These are phyloP conservation scores for Lepidonotus clava DNA, from an alignment of 2,888 invertebrate genomes.

Conservation along the genomic window DNA sequence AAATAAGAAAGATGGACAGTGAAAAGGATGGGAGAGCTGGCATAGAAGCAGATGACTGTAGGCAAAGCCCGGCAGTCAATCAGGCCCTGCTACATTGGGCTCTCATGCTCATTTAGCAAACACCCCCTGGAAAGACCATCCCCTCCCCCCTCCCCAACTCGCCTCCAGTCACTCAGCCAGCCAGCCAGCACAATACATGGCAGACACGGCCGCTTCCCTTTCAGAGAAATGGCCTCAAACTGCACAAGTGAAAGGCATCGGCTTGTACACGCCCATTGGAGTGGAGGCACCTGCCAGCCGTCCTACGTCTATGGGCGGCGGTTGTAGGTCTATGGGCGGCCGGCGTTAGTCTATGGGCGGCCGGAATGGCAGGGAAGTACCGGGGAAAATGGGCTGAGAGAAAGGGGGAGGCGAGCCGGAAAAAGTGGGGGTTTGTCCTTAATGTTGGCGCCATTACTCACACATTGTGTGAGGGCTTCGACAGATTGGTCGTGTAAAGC, in stretches of 20 bases:
- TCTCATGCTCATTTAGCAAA: slow-evolving; percentile 21
- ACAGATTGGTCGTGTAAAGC: no score
- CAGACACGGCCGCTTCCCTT: neutral
- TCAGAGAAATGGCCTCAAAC: slow-evolving; percentile 1
- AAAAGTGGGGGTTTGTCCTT: neutral
- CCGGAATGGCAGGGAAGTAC: neutral
- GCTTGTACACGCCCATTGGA: neutral
- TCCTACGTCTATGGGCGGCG: no score
- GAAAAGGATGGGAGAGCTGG: neutral
- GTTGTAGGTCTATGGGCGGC: no score
- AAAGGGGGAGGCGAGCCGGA: neutral
- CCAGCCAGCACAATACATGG: slow-evolving; percentile 11
- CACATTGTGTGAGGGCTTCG: neutral
- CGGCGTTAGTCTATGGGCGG: no score
- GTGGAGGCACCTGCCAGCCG: neutral
- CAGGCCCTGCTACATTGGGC: neutral
- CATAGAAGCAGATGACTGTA: neutral
- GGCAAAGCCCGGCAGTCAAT: neutral
- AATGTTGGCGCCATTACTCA: neutral
- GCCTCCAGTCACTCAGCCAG: neutral
- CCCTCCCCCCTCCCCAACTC: neutral
- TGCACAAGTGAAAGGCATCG: neutral
- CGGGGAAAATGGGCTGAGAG: neutral
- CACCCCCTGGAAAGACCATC: neutral
- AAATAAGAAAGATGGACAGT: no score